These are phyloP conservation scores for Cephus nigrinus DNA, from an alignment of 2,888 invertebrate genomes.

Conservation along the genomic window DNA sequence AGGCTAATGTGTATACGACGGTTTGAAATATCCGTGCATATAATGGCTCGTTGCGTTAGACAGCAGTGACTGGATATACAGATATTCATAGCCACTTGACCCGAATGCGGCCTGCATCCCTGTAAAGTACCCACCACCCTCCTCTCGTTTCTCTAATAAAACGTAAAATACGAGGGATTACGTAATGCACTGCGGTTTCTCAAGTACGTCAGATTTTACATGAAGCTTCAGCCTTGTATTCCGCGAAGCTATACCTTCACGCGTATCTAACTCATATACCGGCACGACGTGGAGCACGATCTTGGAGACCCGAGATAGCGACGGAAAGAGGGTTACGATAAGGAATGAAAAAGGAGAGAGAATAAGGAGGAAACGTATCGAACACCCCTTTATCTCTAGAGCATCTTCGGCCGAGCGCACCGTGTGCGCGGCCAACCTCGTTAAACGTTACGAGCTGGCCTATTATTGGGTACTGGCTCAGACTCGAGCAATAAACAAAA, in stretches of 20 bases:
- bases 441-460: background rate
- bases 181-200: background rate
- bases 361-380: background rate
- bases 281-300: background rate
- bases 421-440: background rate
- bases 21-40: background rate
- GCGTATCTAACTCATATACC: background rate
- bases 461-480: background rate
- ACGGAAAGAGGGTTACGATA: background rate
- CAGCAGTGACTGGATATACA: constrained; percentile 36
- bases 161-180: constrained; percentile 6
- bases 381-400: background rate
- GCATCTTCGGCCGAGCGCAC: background rate
- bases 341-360: background rate
- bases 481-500: background rate
- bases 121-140: background rate
- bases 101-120: constrained; percentile 33
- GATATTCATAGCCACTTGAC: constrained; percentile 53
- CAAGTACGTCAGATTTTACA: background rate
- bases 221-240: background rate
- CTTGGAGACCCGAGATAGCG: background rate
- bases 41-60: constrained; percentile 1
- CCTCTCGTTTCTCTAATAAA: constrained; percentile 9
- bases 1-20: background rate
- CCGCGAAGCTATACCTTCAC: background rate